phyloP scores from a whole-genome alignment of 2,797 vertebrate species.

The Melanotaenia pygmaea region DNA sequence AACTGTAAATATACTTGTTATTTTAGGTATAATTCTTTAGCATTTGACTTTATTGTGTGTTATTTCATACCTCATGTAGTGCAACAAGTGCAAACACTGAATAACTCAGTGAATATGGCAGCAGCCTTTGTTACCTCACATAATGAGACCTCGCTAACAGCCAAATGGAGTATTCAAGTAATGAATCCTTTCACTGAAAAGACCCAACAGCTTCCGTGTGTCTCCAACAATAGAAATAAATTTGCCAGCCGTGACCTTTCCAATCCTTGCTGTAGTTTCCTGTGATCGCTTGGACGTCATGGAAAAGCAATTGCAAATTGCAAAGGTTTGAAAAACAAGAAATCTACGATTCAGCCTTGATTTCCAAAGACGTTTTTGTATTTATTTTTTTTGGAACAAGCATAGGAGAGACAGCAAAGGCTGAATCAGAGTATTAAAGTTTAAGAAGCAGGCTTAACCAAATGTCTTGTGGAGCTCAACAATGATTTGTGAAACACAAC shows the following conservation, averaged over 20 bases:
- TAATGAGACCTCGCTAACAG: constrained; percentile 69
- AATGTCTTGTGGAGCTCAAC: not conserved
- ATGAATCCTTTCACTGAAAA: constrained; percentile 62
- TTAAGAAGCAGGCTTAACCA: not conserved
- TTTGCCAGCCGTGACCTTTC: constrained; percentile 61
- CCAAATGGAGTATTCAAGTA: constrained; percentile 62
- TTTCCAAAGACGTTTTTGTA: constrained; percentile 2
- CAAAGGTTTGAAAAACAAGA: constrained; percentile 24
- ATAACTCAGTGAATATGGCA: constrained; percentile 62
- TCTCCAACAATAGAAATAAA: constrained; percentile 64
- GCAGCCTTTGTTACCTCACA: constrained; percentile 54
- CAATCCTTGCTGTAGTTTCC: constrained; percentile 35
- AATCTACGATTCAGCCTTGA: constrained; percentile 10
- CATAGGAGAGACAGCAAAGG: not conserved
- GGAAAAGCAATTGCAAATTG: constrained; percentile 21
- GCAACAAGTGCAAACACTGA: constrained; percentile 48
- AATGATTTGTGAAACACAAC: constrained; percentile 9
- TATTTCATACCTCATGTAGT: constrained; percentile 41
- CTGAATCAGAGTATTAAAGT: constrained; percentile 17
- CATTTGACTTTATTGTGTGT: constrained; percentile 33
- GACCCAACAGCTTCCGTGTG: constrained; percentile 46
- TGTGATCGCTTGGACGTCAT: constrained; percentile 32
- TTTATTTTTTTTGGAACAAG: not conserved
- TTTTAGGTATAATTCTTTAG: constrained; percentile 22
- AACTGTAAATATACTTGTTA: not conserved